phyloP scores from a whole-genome alignment of 2,888 invertebrate genomes.

The Caradrina kadenii region DNA sequence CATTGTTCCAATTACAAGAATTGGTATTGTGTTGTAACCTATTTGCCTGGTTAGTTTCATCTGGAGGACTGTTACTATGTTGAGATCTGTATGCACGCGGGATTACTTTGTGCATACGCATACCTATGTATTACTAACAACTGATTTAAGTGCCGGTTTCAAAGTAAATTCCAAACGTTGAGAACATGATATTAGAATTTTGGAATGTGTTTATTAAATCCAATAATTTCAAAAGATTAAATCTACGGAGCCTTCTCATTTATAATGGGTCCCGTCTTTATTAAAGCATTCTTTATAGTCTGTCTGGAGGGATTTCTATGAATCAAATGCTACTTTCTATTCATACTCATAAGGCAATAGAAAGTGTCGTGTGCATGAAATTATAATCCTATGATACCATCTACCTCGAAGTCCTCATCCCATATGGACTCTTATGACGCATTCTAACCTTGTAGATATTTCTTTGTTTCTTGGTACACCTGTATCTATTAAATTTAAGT shows the following conservation, averaged over 20 bases:
- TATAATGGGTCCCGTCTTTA: slow-evolving; percentile 18
- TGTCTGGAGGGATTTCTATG: slow-evolving; percentile 20
- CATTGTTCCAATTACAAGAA: slow-evolving; percentile 71
- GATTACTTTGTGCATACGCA: slow-evolving; percentile 41
- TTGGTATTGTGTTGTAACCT: slow-evolving; percentile 59
- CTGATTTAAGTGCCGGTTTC: slow-evolving; percentile 34
- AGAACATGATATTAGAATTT: slow-evolving; percentile 12
- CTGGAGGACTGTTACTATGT: slow-evolving; percentile 39
- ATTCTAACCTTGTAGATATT: slow-evolving; percentile 17
- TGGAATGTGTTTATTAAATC: slow-evolving; percentile 31
- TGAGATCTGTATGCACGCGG: slow-evolving; percentile 34
- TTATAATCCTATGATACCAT: slow-evolving; percentile 57
- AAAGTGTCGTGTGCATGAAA: slow-evolving; percentile 46
- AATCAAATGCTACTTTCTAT: slow-evolving; percentile 44
- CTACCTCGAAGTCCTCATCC: slow-evolving; percentile 24
- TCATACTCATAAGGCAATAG: slow-evolving; percentile 30
- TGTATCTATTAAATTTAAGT: slow-evolving; percentile 14
- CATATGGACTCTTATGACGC: slow-evolving; percentile 35
- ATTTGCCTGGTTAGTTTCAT: slow-evolving; percentile 62
- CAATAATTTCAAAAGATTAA: slow-evolving; percentile 26
- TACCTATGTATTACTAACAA: slow-evolving; percentile 11
- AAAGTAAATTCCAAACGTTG: slow-evolving; percentile 36
- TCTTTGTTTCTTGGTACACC: slow-evolving; percentile 26
- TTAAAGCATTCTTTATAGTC: slow-evolving; percentile 45
- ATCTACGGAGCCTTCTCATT: slow-evolving; percentile 14